Evolutionary conservation across 2,888 invertebrate species (phyloP).

Genomic region (Poecilus cupreus): DNA sequence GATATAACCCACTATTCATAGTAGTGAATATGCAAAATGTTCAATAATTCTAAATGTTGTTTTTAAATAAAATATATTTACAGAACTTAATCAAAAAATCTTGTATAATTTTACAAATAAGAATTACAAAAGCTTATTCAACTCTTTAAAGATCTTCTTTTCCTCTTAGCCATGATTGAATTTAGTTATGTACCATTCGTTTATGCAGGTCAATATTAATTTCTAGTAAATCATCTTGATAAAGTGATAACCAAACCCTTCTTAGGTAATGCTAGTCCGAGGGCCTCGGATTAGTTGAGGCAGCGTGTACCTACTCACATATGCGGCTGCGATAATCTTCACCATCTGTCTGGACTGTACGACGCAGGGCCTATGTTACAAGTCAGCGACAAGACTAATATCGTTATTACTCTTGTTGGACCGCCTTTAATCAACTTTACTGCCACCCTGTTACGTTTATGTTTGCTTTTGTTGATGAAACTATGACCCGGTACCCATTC

Average conservation of each 20-base stretch:
- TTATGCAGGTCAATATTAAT: too few relatives aligned
- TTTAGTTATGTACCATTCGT: too few relatives aligned
- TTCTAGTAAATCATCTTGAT: not conserved
- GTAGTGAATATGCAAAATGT: too few relatives aligned
- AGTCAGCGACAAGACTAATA: constrained; percentile 37
- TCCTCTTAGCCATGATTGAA: too few relatives aligned
- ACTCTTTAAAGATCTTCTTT: too few relatives aligned
- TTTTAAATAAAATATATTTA: too few relatives aligned
- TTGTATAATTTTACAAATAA: too few relatives aligned
- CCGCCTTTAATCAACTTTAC: constrained; percentile 40
- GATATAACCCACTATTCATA: too few relatives aligned
- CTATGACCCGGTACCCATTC: constrained; percentile 4
- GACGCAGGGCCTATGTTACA: not conserved
- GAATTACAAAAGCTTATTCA: too few relatives aligned
- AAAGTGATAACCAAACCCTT: not conserved
- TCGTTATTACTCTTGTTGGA: constrained; percentile 40
- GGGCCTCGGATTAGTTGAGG: not conserved
- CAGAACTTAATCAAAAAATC: too few relatives aligned
- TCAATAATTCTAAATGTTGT: too few relatives aligned
- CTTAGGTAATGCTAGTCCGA: not conserved
- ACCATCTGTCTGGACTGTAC: not conserved
- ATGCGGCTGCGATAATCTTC: constrained; percentile 24
- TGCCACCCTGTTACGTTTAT: constrained; percentile 7
- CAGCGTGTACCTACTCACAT: not conserved
- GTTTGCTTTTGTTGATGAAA: constrained; percentile 18